A percentile compares a stretch with the other conserved stretches of the same genome.
Conservation (phyloP, 1,140 invertebrate genomes). For the Hylyphantes graminicola region DNA sequence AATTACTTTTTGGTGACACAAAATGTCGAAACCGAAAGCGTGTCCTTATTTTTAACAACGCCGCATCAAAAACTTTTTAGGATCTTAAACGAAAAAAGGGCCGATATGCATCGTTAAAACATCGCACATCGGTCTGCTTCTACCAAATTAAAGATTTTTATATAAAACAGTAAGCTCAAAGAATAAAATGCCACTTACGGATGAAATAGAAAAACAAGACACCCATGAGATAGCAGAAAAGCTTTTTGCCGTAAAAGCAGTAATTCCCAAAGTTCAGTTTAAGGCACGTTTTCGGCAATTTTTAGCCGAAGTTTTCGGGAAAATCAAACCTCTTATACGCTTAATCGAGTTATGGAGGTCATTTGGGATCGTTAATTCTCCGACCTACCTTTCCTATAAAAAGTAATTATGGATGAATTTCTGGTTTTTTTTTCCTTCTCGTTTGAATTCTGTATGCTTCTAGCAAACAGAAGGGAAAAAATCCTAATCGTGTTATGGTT, state of each 20-base stretch:
- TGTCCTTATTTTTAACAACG: too few species aligned
- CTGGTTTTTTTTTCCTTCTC: background rate
- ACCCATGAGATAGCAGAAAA: constrained; percentile 12
- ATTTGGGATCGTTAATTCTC: constrained; percentile 34
- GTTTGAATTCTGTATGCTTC: background rate
- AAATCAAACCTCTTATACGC: constrained; percentile 15
- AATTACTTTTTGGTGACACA: too few species aligned
- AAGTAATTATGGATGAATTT: constrained; percentile 23
- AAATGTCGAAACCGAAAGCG: too few species aligned
- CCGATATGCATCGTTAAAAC: too few species aligned
- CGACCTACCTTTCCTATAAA: constrained; percentile 14
- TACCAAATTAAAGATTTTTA: too few species aligned
- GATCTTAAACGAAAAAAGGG: too few species aligned
- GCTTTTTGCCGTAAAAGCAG: constrained; percentile 17
- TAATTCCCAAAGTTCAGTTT: background rate
- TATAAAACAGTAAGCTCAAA: background rate
- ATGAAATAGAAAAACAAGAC: constrained; percentile 11
- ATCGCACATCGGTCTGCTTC: too few species aligned
- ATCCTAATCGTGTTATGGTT: constrained; percentile 27
- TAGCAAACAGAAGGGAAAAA: constrained; percentile 32
- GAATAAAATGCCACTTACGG: constrained; percentile 6
- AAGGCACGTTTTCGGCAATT: constrained; percentile 11
- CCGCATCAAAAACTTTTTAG: too few species aligned
- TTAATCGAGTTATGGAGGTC: constrained; percentile 27
- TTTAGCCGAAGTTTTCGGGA: constrained; percentile 20